Conservation (phyloP, 2,888 invertebrate genomes). For the Orthosia gracilis region DNA sequence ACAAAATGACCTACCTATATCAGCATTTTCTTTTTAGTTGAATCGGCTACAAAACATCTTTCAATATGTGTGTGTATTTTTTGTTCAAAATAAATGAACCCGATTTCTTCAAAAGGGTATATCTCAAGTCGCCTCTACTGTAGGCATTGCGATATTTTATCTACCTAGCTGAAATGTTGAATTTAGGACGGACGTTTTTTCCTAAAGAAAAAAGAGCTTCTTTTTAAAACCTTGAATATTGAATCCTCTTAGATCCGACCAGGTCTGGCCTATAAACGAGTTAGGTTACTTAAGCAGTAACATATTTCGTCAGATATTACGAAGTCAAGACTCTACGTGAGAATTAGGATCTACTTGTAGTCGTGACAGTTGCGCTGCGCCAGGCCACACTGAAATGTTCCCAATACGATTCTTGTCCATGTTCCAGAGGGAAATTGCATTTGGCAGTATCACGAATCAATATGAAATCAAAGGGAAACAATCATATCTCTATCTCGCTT, state of each 20-base stretch:
- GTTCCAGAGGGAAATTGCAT: constrained; percentile 28
- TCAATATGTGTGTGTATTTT: not conserved
- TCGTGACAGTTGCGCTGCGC: constrained; percentile 19
- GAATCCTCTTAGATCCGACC: not conserved
- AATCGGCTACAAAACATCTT: not conserved
- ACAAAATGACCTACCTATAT: not conserved
- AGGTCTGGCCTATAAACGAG: not conserved
- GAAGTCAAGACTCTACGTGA: constrained; percentile 26
- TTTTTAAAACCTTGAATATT: not conserved
- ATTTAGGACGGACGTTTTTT: not conserved
- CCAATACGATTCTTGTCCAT: constrained; percentile 12
- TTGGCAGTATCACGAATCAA: constrained; percentile 23
- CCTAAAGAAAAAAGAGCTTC: not conserved
- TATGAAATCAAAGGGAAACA: constrained; percentile 16
- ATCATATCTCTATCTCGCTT: too few species aligned
- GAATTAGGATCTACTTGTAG: constrained; percentile 24
- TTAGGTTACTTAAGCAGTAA: not conserved
- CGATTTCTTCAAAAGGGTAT: constrained; percentile 19
- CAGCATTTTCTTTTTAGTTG: not conserved
- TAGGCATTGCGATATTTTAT: constrained; percentile 19
- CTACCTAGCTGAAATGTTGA: constrained; percentile 18
- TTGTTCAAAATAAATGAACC: constrained; percentile 9
- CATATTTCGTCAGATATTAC: constrained; percentile 19
- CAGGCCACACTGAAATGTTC: constrained; percentile 16
- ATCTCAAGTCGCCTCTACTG: not conserved